Base-by-base conservation (phyloP, 1,140 invertebrate species). In the Zaprionus nigranus region DNA sequence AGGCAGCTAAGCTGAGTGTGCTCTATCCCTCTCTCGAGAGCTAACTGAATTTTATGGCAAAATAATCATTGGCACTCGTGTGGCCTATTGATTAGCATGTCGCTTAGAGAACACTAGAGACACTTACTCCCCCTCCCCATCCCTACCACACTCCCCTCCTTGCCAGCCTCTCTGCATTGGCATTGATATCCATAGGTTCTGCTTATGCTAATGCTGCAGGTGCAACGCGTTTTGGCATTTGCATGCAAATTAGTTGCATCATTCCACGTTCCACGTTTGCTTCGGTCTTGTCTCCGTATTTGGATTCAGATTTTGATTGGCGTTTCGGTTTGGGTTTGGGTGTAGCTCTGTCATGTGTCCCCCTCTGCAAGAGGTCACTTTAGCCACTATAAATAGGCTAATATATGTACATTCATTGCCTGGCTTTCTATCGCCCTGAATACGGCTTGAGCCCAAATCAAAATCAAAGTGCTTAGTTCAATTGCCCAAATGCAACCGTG, bases 71-170 rank as follows among this genome's bases (percentile, higher is more conserved):
- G 84, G 84, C 84, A 87, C 84, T 73, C 70, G 81, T 87, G 85
- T 80, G 84, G 84, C 84, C 85, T 88, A 90, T 88, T 88, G 84
- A 88, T 90, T 88, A 90, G 84, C 84, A 87, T 90, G 73, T 86
- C 61, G 79, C 61, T 34, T 38, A 60, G 61, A 65, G 53, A 63
- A 72, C 64, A 61, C 40, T 36, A 20, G 15, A 61, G 9, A 53
- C 28, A 12, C 34, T 15, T 46, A 62, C n/a, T 22, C 12, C 9
- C 5, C 15, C 4, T 36, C 13, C 40, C 22, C 15, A 13, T 17
- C 5, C 43, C 22, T 20, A 3, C 20, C 57, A 2, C 1, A 7
- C 57, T 36, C 24, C 60, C 30, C 34, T 34, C 20, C 56, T 34
- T 28, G 26, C 17, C 53, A 30, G 28, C 34, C 46, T 46, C 61